Evolutionary conservation across 2,113 vertebrate species (phyloP).

Genomic region (Mesembrinibis cayennensis): DNA sequence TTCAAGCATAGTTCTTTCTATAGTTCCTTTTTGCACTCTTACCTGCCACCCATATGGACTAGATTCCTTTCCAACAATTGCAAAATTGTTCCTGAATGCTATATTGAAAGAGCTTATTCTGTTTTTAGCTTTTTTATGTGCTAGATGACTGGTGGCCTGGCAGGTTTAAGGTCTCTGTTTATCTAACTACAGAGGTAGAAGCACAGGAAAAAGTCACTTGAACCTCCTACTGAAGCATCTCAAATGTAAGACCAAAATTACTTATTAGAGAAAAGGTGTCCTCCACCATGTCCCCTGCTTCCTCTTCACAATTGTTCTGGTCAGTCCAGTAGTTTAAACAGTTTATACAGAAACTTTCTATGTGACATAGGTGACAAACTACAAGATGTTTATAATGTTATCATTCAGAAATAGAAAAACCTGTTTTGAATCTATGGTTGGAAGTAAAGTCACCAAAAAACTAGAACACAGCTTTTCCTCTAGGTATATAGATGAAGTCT

Average conservation of each 20-base stretch:
- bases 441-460: not conserved
- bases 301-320: not conserved
- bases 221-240: not conserved
- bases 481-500: not conserved
- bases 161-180: not conserved
- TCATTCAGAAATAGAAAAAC: not conserved
- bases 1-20: not conserved
- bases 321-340: not conserved
- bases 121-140: not conserved
- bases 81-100: not conserved
- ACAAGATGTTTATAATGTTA: not conserved
- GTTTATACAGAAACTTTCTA: not conserved
- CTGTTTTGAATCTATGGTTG: not conserved
- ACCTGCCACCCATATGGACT: not conserved
- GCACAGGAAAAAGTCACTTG: not conserved
- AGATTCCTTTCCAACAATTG: not conserved
- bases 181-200: not conserved
- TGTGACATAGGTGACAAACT: not conserved
- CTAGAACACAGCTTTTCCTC: not conserved
- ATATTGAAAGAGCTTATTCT: not conserved
- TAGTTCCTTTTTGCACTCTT: not conserved
- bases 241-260: not conserved
- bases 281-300: accelerated
- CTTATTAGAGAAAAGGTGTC: not conserved
- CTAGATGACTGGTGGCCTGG: not conserved